Evolutionary conservation across 2,113 vertebrate genomes (phyloP).

Genomic region (Colinus virginianus): DNA sequence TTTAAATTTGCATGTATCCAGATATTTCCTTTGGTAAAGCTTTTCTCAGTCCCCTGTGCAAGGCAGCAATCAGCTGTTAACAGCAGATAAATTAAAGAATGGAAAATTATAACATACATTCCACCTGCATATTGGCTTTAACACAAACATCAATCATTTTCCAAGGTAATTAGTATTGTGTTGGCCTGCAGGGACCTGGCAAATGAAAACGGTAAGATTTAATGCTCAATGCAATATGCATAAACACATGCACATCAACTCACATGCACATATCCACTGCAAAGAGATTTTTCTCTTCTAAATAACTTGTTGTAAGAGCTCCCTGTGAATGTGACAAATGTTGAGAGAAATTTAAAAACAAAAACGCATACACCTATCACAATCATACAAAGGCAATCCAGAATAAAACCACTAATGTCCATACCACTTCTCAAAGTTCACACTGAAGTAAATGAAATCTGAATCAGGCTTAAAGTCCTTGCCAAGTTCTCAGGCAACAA

Average conservation of each 20-base stretch:
- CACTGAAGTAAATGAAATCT: constrained; percentile 37
- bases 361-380: neutral
- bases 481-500: constrained; percentile 59
- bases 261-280: neutral
- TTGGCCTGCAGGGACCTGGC: constrained; percentile 32
- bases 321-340: neutral
- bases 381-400: neutral
- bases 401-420: constrained; percentile 2
- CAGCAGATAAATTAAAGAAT: constrained; percentile 72
- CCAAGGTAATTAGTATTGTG: constrained; percentile 63
- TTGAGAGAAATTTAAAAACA: constrained; percentile 9
- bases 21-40: constrained; percentile 59
- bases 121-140: constrained; percentile 55
- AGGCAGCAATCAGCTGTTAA: constrained; percentile 58
- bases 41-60: constrained; percentile 22
- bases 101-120: constrained; percentile 54
- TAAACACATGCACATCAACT: constrained; percentile 17
- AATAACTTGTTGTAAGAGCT: constrained; percentile 6
- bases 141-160: constrained; percentile 70
- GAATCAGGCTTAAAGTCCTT: constrained; percentile 37
- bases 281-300: neutral
- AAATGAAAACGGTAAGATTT: constrained; percentile 60
- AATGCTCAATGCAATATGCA: constrained; percentile 21
- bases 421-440: constrained; percentile 2
- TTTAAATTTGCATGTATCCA: constrained; percentile 61